These are phyloP conservation scores for Agelas oroides DNA, from an alignment of 37 sponge, comb jelly and placozoan genomes.

Conservation along the genomic window DNA sequence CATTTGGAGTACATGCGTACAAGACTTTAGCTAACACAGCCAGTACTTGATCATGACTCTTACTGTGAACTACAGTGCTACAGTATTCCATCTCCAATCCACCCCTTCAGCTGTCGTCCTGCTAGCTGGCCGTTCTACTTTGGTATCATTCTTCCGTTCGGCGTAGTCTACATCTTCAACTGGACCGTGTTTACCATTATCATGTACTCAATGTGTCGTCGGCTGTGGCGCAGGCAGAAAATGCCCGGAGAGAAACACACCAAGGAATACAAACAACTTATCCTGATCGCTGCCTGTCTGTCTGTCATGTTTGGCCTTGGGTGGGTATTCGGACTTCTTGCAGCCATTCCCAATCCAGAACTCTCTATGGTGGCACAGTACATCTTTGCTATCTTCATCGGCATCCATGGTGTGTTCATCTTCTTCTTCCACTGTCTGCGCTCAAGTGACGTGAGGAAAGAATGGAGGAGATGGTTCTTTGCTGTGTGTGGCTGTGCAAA, in stretches of 20 bases:
- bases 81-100: neutral
- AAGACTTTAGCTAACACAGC: too few species aligned
- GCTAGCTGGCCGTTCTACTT: neutral
- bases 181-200: neutral
- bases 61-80: too few species aligned
- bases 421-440: constrained; percentile 38
- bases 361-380: constrained; percentile 33
- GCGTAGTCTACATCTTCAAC: neutral
- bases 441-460: constrained; percentile 25
- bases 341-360: neutral
- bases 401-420: constrained; percentile 44
- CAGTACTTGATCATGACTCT: too few species aligned
- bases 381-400: constrained; percentile 50
- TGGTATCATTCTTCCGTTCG: constrained; percentile 2
- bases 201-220: neutral
- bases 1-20: too few species aligned
- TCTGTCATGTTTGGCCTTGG: constrained; percentile 66
- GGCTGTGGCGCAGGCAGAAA: neutral
- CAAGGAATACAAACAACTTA: constrained; percentile 6
- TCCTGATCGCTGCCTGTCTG: constrained; percentile 26
- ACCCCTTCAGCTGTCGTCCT: neutral
- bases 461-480: constrained; percentile 40
- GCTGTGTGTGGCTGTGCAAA: neutral
- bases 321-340: constrained; percentile 59
- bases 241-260: neutral